A percentile compares a stretch with the other conserved stretches of the same genome.
Conservation (phyloP, 2,797 vertebrate species). For the Onychomys arenicola region DNA sequence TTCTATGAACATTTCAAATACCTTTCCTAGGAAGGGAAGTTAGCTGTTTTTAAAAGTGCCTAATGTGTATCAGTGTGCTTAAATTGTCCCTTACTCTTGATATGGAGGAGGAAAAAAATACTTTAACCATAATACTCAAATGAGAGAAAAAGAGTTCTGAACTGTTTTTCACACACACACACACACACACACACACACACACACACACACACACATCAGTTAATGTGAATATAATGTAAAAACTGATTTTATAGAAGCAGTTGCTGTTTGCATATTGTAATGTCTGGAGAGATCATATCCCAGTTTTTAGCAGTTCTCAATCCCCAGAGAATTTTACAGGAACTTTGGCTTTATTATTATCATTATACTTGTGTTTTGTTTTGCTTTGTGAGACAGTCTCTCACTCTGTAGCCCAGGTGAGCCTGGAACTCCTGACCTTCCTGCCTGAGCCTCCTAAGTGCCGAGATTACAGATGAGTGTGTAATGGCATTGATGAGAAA, state of each 20-base stretch:
- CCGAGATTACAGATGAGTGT: background rate
- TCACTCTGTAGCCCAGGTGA: background rate
- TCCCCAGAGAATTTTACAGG: background rate
- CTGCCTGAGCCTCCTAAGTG: background rate
- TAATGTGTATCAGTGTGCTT: background rate
- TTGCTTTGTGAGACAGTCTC: background rate
- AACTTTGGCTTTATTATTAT: background rate
- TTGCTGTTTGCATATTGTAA: background rate
- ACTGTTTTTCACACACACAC: background rate
- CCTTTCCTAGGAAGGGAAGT: constrained; percentile 17
- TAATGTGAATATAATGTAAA: background rate
- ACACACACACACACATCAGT: too few species aligned
- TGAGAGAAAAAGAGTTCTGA: constrained; percentile 27
- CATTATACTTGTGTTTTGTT: background rate
- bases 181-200: too few species aligned
- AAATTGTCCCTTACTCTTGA: background rate
- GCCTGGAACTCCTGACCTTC: background rate
- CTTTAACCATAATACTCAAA: background rate
- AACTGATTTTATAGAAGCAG: background rate
- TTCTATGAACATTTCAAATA: constrained; percentile 44
- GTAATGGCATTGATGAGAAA: background rate
- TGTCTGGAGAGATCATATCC: background rate
- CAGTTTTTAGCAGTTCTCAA: background rate
- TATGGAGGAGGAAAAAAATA: background rate
- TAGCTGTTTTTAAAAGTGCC: background rate